Percentiles rank a stretch among this genome's conserved stretches.
Evolutionary conservation across 2,113 vertebrate species (phyloP).

Genomic region (Candoia aspera): DNA sequence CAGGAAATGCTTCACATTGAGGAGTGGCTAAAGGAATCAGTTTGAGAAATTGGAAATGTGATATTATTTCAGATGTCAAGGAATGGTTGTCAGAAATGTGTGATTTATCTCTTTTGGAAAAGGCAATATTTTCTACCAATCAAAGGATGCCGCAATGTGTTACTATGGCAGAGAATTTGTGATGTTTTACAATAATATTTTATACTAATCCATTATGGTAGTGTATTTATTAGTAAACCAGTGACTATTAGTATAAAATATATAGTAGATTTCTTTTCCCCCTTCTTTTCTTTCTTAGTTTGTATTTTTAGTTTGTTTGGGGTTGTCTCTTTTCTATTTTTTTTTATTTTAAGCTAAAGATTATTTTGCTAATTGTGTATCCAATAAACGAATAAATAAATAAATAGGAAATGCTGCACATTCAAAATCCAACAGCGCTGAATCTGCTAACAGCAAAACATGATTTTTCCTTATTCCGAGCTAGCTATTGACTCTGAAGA

Average conservation of each 20-base stretch:
- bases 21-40: not conserved
- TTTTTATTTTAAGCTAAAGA: no score
- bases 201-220: not conserved
- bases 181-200: not conserved
- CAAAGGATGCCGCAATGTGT: not conserved
- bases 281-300: not conserved
- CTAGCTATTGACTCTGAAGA: no score
- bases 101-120: not conserved
- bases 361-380: no score
- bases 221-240: not conserved
- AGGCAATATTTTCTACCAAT: not conserved
- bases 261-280: not conserved
- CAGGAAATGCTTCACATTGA: not conserved
- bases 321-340: no score
- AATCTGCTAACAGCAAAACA: no score
- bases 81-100: not conserved
- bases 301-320: not conserved
- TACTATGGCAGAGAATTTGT: not conserved
- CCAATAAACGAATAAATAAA: no score
- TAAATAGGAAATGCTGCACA: no score
- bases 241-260: not conserved
- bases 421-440: no score
- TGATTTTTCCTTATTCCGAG: no score
- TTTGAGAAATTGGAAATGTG: not conserved
- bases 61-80: not conserved